phyloP scores from a whole-genome alignment of 2,113 vertebrate genomes.

The Antechinus flavipes region DNA sequence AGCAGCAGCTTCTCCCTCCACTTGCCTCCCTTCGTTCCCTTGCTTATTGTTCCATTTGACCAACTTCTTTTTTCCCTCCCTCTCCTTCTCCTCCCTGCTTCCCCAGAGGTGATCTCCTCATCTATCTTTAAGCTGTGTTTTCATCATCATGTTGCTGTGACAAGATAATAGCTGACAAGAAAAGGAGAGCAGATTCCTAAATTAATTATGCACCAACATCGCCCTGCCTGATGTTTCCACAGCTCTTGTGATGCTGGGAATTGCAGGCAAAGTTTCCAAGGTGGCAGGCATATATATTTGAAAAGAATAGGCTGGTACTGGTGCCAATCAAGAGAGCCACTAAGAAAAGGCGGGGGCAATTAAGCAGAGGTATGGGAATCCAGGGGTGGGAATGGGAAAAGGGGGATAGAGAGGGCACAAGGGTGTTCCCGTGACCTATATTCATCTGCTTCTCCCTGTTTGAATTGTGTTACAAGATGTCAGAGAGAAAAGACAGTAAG shows the following conservation, averaged over 20 bases:
- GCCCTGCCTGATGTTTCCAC: neutral
- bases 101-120: neutral
- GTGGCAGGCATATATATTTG: neutral
- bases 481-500: neutral
- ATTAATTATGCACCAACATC: slow-evolving; percentile 20
- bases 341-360: neutral
- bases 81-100: rapidly evolving
- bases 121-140: neutral
- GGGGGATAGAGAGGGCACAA: neutral
- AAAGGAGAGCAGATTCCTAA: slow-evolving; percentile 48
- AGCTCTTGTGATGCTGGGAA: neutral
- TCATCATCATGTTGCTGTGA: slow-evolving; percentile 45
- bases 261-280: rapidly evolving
- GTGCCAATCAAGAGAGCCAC: neutral
- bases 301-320: neutral
- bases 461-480: neutral
- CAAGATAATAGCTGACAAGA: slow-evolving; percentile 71
- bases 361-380: too few species aligned
- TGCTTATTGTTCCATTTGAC: neutral
- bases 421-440: neutral
- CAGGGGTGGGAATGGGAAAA: neutral
- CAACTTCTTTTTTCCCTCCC: too few species aligned
- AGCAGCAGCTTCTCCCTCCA: neutral
- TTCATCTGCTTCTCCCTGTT: neutral
- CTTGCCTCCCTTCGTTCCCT: neutral